Base-by-base conservation (phyloP, 2,113 vertebrate genomes). In the Alectura lathami region DNA sequence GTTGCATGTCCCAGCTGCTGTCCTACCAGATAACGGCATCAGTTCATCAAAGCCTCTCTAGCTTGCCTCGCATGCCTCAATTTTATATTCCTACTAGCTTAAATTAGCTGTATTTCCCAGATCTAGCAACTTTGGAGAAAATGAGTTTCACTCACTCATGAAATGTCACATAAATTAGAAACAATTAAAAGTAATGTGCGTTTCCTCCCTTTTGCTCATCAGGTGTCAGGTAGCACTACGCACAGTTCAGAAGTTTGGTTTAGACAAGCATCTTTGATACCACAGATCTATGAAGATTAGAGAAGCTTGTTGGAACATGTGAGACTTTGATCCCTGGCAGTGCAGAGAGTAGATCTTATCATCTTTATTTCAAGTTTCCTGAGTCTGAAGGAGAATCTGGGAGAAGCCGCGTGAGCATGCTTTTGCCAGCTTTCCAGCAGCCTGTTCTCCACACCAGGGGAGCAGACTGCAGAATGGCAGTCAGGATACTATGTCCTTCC, bases 91-190 rank as follows among this genome's bases (percentile, higher is more conserved):
- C 47, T 79, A 22, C 29, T 40, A 21, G 50, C 73, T 95, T 66
- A 92, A 90, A 83, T 59, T 90, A 81, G 6, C 56, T 88, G 2
- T n/a, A 17, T 83, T 93, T 88, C 72, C 59, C 48, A 24, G 69
- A 83, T 50, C 68, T 70, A 88, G 63, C 77, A 66, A 80, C 42
- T 86, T 77, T 68, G 56, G 26, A 81, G 69, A 53, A 93, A 90
- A 83, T 86, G 57, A 93, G 69, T 89, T 91, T 87, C 77, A 70
- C 54, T 86, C 27, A 11, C 51, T n/a, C 53, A 70, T 78, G 78
- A 94, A 92, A 86, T 34, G 66, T 64, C 83, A 88, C 2, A 1
- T 81, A 93, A 93, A 88, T 95, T 84, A 82, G 51, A 59, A 62
- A 67, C 36, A 82, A 88, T 47, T 69, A 76, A 74, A 73, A 47